A percentile compares a stretch with the other conserved stretches of the same genome.
Evolutionary conservation across 2,113 vertebrate species (phyloP).

Genomic region (Marmota flaviventris): DNA sequence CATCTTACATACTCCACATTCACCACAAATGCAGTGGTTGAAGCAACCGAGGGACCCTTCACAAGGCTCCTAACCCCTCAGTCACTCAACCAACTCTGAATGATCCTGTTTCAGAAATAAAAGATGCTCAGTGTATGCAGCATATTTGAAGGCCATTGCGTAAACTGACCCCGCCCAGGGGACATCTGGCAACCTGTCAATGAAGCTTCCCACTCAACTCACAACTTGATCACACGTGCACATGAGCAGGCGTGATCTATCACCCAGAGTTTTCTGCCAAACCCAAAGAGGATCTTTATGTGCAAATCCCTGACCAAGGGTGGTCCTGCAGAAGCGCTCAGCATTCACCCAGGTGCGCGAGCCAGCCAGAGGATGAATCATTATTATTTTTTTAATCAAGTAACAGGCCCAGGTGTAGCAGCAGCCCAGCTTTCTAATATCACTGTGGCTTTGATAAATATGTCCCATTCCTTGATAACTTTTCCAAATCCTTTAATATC

Average conservation of each 20-base stretch:
- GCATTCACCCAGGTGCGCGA: constrained; percentile 79
- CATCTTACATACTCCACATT: constrained; percentile 59
- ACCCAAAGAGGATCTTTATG: constrained; percentile 64
- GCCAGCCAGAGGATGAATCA: constrained; percentile 82
- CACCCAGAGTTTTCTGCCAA: constrained; percentile 35
- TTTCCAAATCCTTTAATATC: constrained; percentile 88
- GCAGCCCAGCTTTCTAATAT: constrained; percentile 84
- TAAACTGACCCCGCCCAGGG: background rate
- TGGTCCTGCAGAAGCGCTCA: constrained; percentile 74
- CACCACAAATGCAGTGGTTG: background rate
- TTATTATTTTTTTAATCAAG: constrained; percentile 88
- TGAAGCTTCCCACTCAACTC: background rate
- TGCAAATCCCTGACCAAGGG: constrained; percentile 74
- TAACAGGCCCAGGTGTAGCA: constrained; percentile 83
- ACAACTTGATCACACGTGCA: background rate
- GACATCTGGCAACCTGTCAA: background rate
- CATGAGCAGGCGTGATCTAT: background rate
- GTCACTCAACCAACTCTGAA: background rate
- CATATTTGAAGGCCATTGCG: background rate
- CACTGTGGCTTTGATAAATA: constrained; percentile 88
- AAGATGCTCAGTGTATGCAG: background rate
- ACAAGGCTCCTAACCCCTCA: background rate
- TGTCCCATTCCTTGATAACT: constrained; percentile 87
- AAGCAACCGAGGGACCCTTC: background rate
- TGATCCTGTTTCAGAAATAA: background rate